Conservation (phyloP, 2,113 vertebrate species). For the Dipodomys stephensi region DNA sequence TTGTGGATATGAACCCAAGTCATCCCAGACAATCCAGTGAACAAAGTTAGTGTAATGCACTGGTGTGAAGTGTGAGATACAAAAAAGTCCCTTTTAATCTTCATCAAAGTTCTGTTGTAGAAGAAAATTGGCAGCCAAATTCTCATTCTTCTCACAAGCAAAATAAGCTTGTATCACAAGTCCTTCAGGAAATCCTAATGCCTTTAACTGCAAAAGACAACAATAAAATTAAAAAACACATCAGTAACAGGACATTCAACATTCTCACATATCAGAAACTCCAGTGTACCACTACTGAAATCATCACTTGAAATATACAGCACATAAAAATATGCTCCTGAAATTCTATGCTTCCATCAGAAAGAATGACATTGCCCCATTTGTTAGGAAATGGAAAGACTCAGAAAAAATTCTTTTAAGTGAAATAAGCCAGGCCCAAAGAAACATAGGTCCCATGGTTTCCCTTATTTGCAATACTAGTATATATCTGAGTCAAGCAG, state of each 20-base stretch:
- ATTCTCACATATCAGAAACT: not conserved
- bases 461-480: too few species aligned
- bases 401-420: too few species aligned
- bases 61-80: slow-evolving; percentile 88
- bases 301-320: slow-evolving; percentile 10
- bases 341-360: too few species aligned
- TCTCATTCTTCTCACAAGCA: slow-evolving; percentile 98
- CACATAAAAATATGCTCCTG: not conserved
- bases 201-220: slow-evolving; percentile 93
- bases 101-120: slow-evolving; percentile 99
- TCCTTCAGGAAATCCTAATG: slow-evolving; percentile 98
- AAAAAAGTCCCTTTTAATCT: slow-evolving; percentile 90
- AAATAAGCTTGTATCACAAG: slow-evolving; percentile 99
- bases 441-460: too few species aligned
- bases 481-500: too few species aligned
- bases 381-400: too few species aligned
- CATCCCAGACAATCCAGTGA: slow-evolving; percentile 90
- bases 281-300: not conserved
- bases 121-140: slow-evolving; percentile 99
- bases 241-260: not conserved
- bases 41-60: slow-evolving; percentile 91
- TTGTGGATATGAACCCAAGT: slow-evolving; percentile 89
- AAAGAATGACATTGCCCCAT: too few species aligned
- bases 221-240: slow-evolving; percentile 61
- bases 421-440: too few species aligned